Base-by-base conservation (phyloP, 1,140 invertebrate genomes). In the Drosophila serrata region DNA sequence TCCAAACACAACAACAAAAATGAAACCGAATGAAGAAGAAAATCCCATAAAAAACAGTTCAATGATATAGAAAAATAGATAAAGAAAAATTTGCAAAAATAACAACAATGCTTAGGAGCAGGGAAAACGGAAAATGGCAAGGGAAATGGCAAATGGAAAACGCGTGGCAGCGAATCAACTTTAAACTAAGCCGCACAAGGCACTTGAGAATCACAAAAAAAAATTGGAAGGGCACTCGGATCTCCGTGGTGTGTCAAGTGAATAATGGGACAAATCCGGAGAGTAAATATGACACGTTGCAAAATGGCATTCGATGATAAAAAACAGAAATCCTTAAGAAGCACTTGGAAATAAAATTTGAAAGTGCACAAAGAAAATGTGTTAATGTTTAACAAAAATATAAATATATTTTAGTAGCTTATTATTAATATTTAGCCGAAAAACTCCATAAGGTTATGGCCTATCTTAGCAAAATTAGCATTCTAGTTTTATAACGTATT, bases 261-360 rank as follows among this genome's bases (percentile, higher is more conserved):
- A 88, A 88, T 88, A 88, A 88, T 88, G 84, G 84, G 73, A 73
- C 84, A 88, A 88, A 88, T 88, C 85, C 84, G 77, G 69, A 88
- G 79, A 75, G 84, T 88, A 88, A 88, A 88, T 88, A 84, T 88
- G 85, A 90, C 85, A 88, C 84, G 86, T 88, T 70, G 73, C 84
- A 84, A 88, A 87, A 88, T 90, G 85, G 85, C 85, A 90, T 90
- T 88, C 59, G 85, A 35, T 49, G 84, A 88, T 88, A 88, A 88
- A 87, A 86, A 55, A 56, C n/a, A 27, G 12, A 42, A 65, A 57
- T 51, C 12, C 39, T 35, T 65, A 6, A 5, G 1, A 0, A 15
- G 29, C 60, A 69, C 61, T 53, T 11, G 24, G 9, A 67, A 69
- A 69, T n/a, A 53, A 12, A 27, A 17, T 37, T 3, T 9, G 0